Evolutionary conservation across 35 echinoderm and acorn worm genomes (phyloP).

Genomic region (Hemicentrotus pulcherrimus): DNA sequence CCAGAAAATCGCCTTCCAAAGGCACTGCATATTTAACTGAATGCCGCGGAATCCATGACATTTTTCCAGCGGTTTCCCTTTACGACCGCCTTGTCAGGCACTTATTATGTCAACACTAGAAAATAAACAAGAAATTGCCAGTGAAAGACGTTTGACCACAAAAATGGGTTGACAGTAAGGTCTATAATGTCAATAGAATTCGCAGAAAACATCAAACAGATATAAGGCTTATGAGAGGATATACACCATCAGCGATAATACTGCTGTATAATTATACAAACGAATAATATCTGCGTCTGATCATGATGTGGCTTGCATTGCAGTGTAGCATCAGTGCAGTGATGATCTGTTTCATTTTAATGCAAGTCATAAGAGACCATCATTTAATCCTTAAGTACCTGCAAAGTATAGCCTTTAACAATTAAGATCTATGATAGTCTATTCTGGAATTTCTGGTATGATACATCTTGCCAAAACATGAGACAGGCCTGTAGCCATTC

Average conservation of each 20-base stretch:
- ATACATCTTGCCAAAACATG: too few species aligned
- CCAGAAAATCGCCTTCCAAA: not conserved
- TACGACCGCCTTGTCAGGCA: not conserved
- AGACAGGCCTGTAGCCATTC: too few species aligned
- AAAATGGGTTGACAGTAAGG: too few species aligned
- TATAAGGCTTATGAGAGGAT: not conserved
- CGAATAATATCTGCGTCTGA: not conserved
- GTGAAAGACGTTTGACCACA: too few species aligned
- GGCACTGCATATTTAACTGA: not conserved
- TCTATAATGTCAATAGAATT: too few species aligned
- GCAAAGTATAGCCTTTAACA: too few species aligned
- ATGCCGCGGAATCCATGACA: not conserved
- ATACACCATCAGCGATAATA: not conserved
- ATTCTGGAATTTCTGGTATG: too few species aligned
- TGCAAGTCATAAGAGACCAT: too few species aligned
- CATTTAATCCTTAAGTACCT: too few species aligned
- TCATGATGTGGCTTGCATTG: not conserved
- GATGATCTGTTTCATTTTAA: not conserved
- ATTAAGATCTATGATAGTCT: too few species aligned
- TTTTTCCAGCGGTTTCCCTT: too few species aligned
- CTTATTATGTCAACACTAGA: not conserved
- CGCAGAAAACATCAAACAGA: too few species aligned
- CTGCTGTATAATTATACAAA: not conserved
- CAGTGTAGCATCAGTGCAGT: not conserved
- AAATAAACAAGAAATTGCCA: not conserved